Evolutionary conservation across 2,888 invertebrate species (phyloP).

Genomic region (Chrysolina oricalcia): DNA sequence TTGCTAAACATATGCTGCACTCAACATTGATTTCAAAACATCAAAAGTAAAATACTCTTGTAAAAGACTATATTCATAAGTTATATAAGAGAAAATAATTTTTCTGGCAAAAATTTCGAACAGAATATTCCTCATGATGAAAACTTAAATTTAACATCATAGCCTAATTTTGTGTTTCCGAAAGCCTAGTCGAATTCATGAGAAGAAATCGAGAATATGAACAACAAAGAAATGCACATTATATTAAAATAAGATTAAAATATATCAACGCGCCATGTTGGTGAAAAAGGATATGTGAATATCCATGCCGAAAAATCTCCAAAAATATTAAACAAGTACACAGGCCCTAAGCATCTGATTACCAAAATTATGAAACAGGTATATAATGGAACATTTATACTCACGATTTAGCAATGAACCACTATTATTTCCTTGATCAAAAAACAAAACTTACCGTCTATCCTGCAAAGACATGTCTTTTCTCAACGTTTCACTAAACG

Average conservation of each 20-base stretch:
- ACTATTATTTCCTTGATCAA: slow-evolving; percentile 52
- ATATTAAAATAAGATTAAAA: slow-evolving; percentile 17
- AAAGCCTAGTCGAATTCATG: not conserved
- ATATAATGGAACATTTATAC: slow-evolving; percentile 42
- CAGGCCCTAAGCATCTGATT: slow-evolving; percentile 36
- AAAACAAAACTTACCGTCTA: slow-evolving; percentile 82
- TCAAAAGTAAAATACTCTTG: not conserved
- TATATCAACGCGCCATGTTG: slow-evolving; percentile 75
- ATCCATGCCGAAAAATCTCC: slow-evolving; percentile 64
- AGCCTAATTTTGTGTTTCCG: not conserved
- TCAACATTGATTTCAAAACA: not conserved
- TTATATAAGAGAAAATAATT: slow-evolving; percentile 1
- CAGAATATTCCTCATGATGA: not conserved
- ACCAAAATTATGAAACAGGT: slow-evolving; percentile 34
- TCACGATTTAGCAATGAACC: slow-evolving; percentile 50
- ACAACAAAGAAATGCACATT: not conserved
- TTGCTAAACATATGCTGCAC: slow-evolving; percentile 43
- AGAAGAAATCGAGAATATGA: not conserved
- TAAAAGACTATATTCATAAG: not conserved
- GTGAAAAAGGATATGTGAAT: slow-evolving; percentile 72
- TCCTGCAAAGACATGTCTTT: slow-evolving; percentile 88
- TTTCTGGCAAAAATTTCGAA: not conserved
- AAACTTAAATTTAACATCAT: not conserved
- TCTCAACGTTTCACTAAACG: slow-evolving; percentile 83
- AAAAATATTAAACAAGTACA: slow-evolving; percentile 57